Percentiles rank a stretch among this genome's conserved stretches.
Evolutionary conservation across 2,797 vertebrate genomes (phyloP).

Genomic region (Melanotaenia trifasciata): DNA sequence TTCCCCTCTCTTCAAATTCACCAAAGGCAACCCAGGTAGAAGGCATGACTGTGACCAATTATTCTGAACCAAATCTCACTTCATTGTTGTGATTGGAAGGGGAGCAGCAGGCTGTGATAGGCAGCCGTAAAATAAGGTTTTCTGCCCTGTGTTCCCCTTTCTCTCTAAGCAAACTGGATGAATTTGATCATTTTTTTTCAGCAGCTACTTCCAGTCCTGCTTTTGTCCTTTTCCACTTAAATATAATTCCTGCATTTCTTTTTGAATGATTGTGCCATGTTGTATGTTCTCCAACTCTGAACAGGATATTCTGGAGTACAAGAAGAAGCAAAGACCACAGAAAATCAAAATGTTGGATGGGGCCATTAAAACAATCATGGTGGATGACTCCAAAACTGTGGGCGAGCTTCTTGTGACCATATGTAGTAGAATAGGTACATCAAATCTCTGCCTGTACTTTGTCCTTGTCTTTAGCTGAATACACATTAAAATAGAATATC

Average conservation of each 20-base stretch:
- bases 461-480: neutral
- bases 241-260: conserved; percentile 14
- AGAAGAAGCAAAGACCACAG: conserved; percentile 98
- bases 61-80: conserved; percentile 66
- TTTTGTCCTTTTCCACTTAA: neutral
- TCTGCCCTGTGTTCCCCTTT: conserved; percentile 60
- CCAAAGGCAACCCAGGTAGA: conserved; percentile 69
- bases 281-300: conserved; percentile 17
- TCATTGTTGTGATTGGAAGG: conserved; percentile 63
- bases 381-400: conserved; percentile 98
- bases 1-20: conserved; percentile 56
- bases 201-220: conserved; percentile 2
- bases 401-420: conserved; percentile 98
- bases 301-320: conserved; percentile 97
- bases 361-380: conserved; percentile 97
- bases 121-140: conserved; percentile 75
- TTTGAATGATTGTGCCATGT: neutral
- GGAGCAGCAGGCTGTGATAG: conserved; percentile 61
- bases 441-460: neutral
- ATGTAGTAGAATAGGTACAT: conserved; percentile 96
- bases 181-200: conserved; percentile 63
- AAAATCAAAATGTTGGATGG: conserved; percentile 99
- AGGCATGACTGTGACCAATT: conserved; percentile 76
- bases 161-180: conserved; percentile 47
- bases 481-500: neutral